Evolutionary conservation across 1,140 invertebrate species (phyloP), one percentile per base, ranked within the genome.

Genomic region (Zaprionus kolodkinae): DNA sequence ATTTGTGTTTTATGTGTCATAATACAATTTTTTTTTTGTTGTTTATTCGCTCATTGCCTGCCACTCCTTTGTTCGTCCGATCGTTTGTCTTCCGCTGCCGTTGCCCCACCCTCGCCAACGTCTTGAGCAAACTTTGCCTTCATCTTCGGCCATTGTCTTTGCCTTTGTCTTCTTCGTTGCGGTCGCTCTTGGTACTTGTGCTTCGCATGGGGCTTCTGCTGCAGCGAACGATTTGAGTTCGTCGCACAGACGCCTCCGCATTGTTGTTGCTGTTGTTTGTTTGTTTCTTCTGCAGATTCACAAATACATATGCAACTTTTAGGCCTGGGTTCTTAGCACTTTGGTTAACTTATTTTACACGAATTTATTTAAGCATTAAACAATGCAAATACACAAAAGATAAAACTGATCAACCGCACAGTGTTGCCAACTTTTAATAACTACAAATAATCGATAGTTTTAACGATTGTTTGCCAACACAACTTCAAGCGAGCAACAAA

Each of bases 21-120:
- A 69, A 78, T 54, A 17, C 27, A 43, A 55, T 45, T 59, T 38
- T 69, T 45, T 59, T 38, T 69, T 67, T 61, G 56, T 52, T 60
- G 50, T 48, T 76, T 68, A 60, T 72, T 69, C 48, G 55, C 36
- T 52, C 50, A 57, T 63, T 62, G 45, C n/a, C 38, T 64, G 62
- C 64, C 65, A 68, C 70, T 84, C 69, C 81, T 84, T 84, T 84
- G 81, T 84, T 84, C 67, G 60, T 17, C 52, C 61, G 77, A 79
- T 84, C 81, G 72, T 59, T 78, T 79, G 78, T 67, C 72, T 72
- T 61, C 72, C 64, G 43, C 68, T 71, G 62, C 60, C 33, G 57
- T 35, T 15, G n/a, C 35, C 36, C 9, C 52, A 43, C 35, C 10
- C 21, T 15, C 38, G 9, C 15, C 43, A 12, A 1, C n/a, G 3